Percentiles rank a stretch among this genome's conserved stretches.
Evolutionary conservation across 2,797 vertebrate genomes (phyloP).

Genomic region (Caiman crocodilus): DNA sequence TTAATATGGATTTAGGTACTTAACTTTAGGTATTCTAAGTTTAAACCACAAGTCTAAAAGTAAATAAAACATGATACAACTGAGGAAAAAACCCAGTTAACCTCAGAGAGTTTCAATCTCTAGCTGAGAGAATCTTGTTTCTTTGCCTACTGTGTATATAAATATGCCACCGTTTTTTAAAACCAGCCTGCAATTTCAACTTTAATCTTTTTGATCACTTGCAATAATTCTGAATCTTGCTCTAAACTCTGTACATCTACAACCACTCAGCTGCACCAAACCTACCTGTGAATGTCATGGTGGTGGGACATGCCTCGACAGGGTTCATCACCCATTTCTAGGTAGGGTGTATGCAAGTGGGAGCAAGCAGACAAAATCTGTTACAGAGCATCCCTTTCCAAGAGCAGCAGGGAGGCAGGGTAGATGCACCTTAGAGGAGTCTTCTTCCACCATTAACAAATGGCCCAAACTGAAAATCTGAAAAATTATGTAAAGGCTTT

Average conservation of each 20-base stretch:
- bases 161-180: background rate
- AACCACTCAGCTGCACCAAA: too few relatives aligned
- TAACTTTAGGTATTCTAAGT: background rate
- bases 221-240: background rate
- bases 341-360: too few relatives aligned
- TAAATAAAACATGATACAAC: background rate
- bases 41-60: too few relatives aligned
- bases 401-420: too few relatives aligned
- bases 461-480: background rate
- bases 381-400: too few relatives aligned
- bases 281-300: too few relatives aligned
- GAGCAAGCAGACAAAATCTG: too few relatives aligned
- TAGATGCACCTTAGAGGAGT: too few relatives aligned
- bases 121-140: background rate
- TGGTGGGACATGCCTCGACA: too few relatives aligned
- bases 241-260: background rate
- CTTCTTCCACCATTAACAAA: background rate
- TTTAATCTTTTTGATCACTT: background rate
- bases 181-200: background rate
- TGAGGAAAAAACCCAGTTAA: background rate
- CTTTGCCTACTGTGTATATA: background rate
- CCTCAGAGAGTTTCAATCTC: background rate
- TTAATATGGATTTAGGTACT: background rate
- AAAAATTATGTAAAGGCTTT: background rate
- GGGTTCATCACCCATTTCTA: too few relatives aligned